These are phyloP conservation scores for Heliconius sara DNA, from an alignment of 2,888 invertebrate species.

Conservation along the genomic window DNA sequence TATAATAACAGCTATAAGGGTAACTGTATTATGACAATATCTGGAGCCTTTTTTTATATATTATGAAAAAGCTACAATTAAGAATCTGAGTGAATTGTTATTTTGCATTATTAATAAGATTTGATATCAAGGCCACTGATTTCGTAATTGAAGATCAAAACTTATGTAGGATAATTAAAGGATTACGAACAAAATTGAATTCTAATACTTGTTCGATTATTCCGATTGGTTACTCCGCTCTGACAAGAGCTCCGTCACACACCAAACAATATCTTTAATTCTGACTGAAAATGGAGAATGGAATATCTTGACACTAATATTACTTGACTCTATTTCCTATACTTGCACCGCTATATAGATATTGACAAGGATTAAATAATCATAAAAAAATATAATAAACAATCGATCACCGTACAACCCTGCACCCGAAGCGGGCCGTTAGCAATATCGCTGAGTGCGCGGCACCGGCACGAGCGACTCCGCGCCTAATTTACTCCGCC, in stretches of 20 bases:
- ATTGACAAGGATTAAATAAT: not conserved
- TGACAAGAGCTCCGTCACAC: not conserved
- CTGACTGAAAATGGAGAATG: not conserved
- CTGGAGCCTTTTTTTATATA: not conserved
- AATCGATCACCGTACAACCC: conserved; percentile 10
- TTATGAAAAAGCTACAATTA: not conserved
- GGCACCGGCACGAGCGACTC: conserved; percentile 56
- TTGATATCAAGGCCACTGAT: too few species aligned
- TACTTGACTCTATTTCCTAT: not conserved
- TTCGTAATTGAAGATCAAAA: too few species aligned
- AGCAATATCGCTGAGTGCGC: conserved; percentile 82
- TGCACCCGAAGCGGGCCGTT: conserved; percentile 71
- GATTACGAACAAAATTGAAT: too few species aligned
- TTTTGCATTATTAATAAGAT: too few species aligned
- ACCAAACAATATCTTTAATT: not conserved
- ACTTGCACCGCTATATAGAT: not conserved
- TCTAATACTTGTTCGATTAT: too few species aligned
- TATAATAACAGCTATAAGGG: conserved; percentile 2
- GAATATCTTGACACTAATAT: not conserved
- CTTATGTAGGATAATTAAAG: too few species aligned
- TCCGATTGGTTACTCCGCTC: not conserved
- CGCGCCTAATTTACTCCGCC: conserved; percentile 67
- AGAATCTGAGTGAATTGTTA: not conserved
- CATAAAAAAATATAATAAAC: not conserved
- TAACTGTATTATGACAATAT: not conserved